phyloP scores from a whole-genome alignment of 2,113 vertebrate genomes.

The Progne subis region DNA sequence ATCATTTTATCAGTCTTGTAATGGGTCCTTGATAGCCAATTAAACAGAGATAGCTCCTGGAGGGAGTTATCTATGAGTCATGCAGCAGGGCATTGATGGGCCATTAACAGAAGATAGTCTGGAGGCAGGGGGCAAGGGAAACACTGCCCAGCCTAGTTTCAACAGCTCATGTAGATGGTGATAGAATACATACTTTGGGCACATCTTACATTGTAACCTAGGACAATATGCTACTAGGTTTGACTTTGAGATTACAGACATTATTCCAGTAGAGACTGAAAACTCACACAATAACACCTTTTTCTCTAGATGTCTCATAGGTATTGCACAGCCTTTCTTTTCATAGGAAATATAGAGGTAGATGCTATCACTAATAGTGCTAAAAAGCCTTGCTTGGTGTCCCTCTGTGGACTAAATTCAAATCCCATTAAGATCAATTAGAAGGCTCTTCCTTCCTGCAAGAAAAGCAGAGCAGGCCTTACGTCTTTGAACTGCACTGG shows the following conservation, averaged over 20 bases:
- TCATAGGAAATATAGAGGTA: not conserved
- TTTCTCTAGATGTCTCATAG: not conserved
- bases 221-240: not conserved
- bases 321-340: not conserved
- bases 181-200: too few species aligned
- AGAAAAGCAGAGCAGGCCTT: not conserved
- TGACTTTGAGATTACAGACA: conserved; percentile 10
- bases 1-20: too few species aligned
- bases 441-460: not conserved
- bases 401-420: not conserved
- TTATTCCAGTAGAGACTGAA: not conserved
- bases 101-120: too few species aligned
- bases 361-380: not conserved
- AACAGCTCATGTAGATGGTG: too few species aligned
- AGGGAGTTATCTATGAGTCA: too few species aligned
- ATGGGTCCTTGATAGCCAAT: too few species aligned
- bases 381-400: not conserved
- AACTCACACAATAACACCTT: conserved; percentile 18
- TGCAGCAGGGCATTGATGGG: too few species aligned
- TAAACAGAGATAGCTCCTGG: too few species aligned
- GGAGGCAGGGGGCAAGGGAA: too few species aligned
- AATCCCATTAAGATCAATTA: conserved; percentile 18
- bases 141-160: too few species aligned
- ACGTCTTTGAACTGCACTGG: not conserved
- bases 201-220: too few species aligned